These are phyloP conservation scores for Colinus virginianus DNA, from an alignment of 2,113 vertebrate genomes.

Conservation along the genomic window DNA sequence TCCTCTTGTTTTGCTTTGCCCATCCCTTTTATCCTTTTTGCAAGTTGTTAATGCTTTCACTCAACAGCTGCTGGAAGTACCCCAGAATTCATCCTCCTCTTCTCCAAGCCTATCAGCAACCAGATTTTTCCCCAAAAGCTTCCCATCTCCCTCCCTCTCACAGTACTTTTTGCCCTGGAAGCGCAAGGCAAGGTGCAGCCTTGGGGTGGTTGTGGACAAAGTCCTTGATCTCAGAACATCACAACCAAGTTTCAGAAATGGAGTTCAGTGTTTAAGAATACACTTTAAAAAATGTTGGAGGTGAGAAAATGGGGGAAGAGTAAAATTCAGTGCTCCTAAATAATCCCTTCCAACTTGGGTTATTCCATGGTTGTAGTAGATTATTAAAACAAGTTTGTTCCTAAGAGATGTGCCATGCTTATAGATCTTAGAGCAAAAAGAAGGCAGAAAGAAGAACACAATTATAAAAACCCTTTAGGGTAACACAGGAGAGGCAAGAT, in stretches of 20 bases:
- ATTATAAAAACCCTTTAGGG: not conserved
- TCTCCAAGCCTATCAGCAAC: not conserved
- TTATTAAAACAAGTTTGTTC: not conserved
- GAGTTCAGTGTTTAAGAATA: not conserved
- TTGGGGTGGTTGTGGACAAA: not conserved
- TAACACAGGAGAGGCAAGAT: not conserved
- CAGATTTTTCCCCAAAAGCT: not conserved
- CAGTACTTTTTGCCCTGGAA: not conserved
- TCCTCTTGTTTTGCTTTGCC: constrained; percentile 48
- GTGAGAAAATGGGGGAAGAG: not conserved
- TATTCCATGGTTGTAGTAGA: too few relatives aligned
- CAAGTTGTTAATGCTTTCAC: constrained; percentile 16
- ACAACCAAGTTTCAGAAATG: not conserved
- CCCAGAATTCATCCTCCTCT: not conserved
- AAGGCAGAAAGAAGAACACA: not conserved
- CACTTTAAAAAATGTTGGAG: not conserved
- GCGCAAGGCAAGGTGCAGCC: not conserved
- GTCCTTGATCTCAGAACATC: not conserved
- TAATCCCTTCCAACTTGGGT: too few relatives aligned
- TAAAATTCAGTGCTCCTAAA: not conserved
- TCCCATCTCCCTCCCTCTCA: not conserved
- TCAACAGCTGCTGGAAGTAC: not conserved
- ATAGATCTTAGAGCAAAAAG: not conserved
- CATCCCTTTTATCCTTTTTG: constrained; percentile 43
- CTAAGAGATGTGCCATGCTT: not conserved